Evolutionary conservation across 2,797 vertebrate genomes (phyloP), one percentile per base, ranked within the genome.

Genomic region (Tauraco hartlaubi): DNA sequence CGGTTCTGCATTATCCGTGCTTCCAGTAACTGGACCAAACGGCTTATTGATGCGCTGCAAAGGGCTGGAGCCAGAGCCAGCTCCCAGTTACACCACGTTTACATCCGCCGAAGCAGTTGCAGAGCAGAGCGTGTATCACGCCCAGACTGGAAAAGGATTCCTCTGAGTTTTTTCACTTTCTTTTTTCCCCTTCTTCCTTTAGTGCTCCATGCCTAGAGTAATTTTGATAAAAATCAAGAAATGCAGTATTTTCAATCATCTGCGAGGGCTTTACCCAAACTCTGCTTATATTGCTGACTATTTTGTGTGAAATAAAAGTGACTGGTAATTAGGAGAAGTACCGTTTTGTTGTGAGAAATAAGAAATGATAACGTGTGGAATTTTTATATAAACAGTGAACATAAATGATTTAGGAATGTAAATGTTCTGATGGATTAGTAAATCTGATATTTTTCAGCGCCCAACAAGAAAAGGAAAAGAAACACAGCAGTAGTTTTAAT

Each of bases 381-480:
- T 54, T 88, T 85, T 31, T 15, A 21, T 64, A 17, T 35, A 61
- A 78, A 52, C 12, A 10, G 28, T 22, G 59, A 43, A 55, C 54
- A 18, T 19, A 49, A 88, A 56, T 31, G 68, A 85, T 77, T 73
- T 55, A 10, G 19, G 80, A 64, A 58, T 51, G 46, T 44, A 37
- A 69, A 39, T 17, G 35, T 67, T 69, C 64, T 29, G 41, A 52
- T 37, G 75, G 46, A 15, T 59, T 43, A 52, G 33, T 41, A 39
- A 90, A 76, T 48, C 56, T 11, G 62, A 88, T 77, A 54, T 66
- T 28, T 67, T 64, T 66, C 9, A 3, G 49, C 19, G 33, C 69
- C 58, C 5, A 29, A 79, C 59, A 93, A 91, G 67, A 89, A 80
- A 69, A 41, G 69, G 62, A 62, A 56, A 89, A 76, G 72, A 81